Percentiles rank a stretch among this genome's conserved stretches.
These are phyloP conservation scores for Tachina fera DNA, from an alignment of 2,888 invertebrate genomes.

Conservation along the genomic window DNA sequence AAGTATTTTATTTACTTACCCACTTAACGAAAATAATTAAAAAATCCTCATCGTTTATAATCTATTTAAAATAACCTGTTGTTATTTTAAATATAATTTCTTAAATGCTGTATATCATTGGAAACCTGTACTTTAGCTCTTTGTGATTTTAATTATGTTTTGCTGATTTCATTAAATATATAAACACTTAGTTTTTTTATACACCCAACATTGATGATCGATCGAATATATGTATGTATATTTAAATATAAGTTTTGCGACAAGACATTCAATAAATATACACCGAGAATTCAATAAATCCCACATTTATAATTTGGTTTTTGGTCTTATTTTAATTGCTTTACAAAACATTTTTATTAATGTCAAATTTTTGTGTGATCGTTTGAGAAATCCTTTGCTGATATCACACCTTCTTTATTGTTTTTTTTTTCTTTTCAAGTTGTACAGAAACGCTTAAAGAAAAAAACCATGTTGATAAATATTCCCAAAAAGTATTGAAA, in stretches of 20 bases:
- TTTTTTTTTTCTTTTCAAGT: constrained; percentile 9
- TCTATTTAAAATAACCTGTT: constrained; percentile 40
- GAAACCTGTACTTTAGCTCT: constrained; percentile 67
- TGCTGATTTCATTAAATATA: constrained; percentile 50
- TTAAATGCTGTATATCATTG: constrained; percentile 58
- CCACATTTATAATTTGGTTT: constrained; percentile 43
- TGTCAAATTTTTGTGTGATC: constrained; percentile 23
- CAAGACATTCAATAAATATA: constrained; percentile 62
- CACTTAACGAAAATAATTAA: constrained; percentile 49
- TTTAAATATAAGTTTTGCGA: constrained; percentile 33
- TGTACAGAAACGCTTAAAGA: constrained; percentile 12
- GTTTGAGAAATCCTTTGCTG: constrained; percentile 44
- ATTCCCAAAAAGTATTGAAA: constrained; percentile 7
- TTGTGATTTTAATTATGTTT: constrained; percentile 27
- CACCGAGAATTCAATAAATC: constrained; percentile 65
- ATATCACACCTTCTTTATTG: constrained; percentile 3
- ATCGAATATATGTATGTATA: constrained; percentile 26
- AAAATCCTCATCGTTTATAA: constrained; percentile 29
- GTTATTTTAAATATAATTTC: constrained; percentile 54
- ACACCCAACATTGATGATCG: constrained; percentile 60
- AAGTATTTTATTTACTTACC: constrained; percentile 65
- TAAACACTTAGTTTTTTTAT: constrained; percentile 60
- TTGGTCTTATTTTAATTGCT: constrained; percentile 3
- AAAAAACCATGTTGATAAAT: constrained; percentile 25
- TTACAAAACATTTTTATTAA: constrained; percentile 31